Conservation (phyloP, 2,888 invertebrate genomes). For the Drosophila borborema region DNA sequence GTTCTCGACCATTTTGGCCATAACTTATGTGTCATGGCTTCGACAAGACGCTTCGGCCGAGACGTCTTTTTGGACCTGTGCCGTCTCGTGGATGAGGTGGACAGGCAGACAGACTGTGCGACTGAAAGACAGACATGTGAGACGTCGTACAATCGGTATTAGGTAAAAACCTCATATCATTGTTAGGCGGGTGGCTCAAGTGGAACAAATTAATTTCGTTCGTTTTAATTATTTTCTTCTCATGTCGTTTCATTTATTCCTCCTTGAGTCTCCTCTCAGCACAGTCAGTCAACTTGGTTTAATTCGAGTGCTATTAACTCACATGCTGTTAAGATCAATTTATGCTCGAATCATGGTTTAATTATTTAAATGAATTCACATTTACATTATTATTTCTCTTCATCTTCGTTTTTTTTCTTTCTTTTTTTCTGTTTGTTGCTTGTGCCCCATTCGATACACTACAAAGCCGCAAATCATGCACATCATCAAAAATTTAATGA, state of each 20-base stretch:
- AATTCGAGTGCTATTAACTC: slow-evolving; percentile 74
- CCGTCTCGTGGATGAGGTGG: slow-evolving; percentile 23
- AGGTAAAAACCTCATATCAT: slow-evolving; percentile 71
- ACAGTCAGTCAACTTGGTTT: slow-evolving; percentile 63
- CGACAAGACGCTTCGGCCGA: slow-evolving; percentile 49
- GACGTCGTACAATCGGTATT: slow-evolving; percentile 40
- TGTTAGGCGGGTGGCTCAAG: slow-evolving; percentile 80
- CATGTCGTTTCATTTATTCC: slow-evolving; percentile 9
- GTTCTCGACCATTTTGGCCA: slow-evolving; percentile 52
- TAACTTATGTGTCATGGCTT: slow-evolving; percentile 71
- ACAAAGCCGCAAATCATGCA: slow-evolving; percentile 53
- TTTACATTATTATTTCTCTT: slow-evolving; percentile 41
- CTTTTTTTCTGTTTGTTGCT: background rate
- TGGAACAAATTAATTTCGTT: slow-evolving; percentile 80
- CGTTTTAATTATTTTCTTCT: slow-evolving; percentile 65
- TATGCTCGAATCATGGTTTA: slow-evolving; percentile 67
- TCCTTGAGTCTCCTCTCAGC: slow-evolving; percentile 1
- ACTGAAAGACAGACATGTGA: slow-evolving; percentile 19
- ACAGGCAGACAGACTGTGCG: background rate
- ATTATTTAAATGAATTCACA: slow-evolving; percentile 76
- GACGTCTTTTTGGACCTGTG: slow-evolving; percentile 32
- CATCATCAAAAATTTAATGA: slow-evolving; percentile 60
- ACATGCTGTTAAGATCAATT: slow-evolving; percentile 57
- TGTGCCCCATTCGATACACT: slow-evolving; percentile 5
- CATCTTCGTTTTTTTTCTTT: background rate